Evolutionary conservation across 1,140 invertebrate genomes (phyloP).

Genomic region (Agrypnia vestita): DNA sequence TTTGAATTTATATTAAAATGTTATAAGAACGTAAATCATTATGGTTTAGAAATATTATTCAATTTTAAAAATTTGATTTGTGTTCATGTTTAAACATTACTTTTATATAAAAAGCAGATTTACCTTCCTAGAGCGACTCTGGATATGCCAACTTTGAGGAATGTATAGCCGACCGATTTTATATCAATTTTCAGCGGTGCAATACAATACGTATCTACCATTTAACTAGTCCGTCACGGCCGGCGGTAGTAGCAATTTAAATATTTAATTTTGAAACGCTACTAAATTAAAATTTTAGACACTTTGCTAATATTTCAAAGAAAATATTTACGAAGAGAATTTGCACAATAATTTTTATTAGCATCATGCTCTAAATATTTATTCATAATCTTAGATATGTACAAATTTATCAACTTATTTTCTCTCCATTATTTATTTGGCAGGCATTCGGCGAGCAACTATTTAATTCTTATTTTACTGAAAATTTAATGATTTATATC

Average conservation of each 20-base stretch:
- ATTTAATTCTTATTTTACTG: too few relatives aligned
- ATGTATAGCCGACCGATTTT: conserved; percentile 19
- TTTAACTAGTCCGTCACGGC: background rate
- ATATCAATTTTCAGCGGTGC: background rate
- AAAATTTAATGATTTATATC: too few relatives aligned
- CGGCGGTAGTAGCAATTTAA: background rate
- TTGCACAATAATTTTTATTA: too few relatives aligned
- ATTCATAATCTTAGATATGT: background rate
- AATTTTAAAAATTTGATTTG: too few relatives aligned
- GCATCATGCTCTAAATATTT: background rate
- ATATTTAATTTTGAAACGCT: background rate
- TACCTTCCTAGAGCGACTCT: conserved; percentile 1
- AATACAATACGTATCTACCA: background rate
- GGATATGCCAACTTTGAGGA: conserved; percentile 14
- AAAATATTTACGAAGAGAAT: too few relatives aligned
- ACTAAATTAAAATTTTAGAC: too few relatives aligned
- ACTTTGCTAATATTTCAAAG: background rate
- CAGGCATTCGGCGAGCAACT: too few relatives aligned
- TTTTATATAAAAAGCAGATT: background rate
- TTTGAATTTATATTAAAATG: too few relatives aligned
- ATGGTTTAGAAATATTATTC: too few relatives aligned
- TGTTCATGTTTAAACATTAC: too few relatives aligned
- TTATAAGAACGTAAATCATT: too few relatives aligned
- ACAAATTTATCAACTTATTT: background rate
- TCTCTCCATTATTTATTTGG: background rate